Percentiles rank a stretch among this genome's conserved stretches.
phyloP scores from a whole-genome alignment of 2,797 vertebrate species.

The Leptatherina wallacei region DNA sequence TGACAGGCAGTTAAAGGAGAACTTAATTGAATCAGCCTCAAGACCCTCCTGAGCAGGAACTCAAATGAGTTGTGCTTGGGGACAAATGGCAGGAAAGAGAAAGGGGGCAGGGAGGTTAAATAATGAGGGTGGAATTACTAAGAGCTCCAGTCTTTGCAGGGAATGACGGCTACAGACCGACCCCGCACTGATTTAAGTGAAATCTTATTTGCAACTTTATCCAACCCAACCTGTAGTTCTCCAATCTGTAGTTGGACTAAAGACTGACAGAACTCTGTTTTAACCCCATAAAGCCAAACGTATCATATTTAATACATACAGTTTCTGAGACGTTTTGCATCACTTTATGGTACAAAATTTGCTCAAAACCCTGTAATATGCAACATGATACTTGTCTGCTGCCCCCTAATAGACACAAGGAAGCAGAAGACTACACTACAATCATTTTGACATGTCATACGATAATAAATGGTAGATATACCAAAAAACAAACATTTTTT shows the following conservation, averaged over 20 bases:
- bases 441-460: too few species aligned
- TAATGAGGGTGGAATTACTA: conserved; percentile 73
- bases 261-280: not conserved
- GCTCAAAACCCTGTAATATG: too few species aligned
- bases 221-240: conserved; percentile 44
- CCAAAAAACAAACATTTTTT: too few species aligned
- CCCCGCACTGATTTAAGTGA: conserved; percentile 69
- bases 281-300: too few species aligned
- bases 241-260: conserved; percentile 26
- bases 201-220: conserved; percentile 70
- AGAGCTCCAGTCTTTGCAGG: conserved; percentile 53
- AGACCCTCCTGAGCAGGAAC: conserved; percentile 72
- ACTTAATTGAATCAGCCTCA: conserved; percentile 81
- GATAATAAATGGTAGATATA: too few species aligned
- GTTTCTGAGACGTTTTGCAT: too few species aligned
- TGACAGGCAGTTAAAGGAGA: conserved; percentile 81
- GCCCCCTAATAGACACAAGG: too few species aligned
- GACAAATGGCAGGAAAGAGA: conserved; percentile 51
- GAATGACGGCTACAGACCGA: conserved; percentile 55
- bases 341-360: too few species aligned
- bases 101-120: conserved; percentile 73
- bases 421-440: too few species aligned
- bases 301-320: too few species aligned
- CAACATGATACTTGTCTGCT: too few species aligned
- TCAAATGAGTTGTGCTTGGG: conserved; percentile 63